Base-by-base conservation (phyloP, 2,797 vertebrate species). In the Acanthornis magna region DNA sequence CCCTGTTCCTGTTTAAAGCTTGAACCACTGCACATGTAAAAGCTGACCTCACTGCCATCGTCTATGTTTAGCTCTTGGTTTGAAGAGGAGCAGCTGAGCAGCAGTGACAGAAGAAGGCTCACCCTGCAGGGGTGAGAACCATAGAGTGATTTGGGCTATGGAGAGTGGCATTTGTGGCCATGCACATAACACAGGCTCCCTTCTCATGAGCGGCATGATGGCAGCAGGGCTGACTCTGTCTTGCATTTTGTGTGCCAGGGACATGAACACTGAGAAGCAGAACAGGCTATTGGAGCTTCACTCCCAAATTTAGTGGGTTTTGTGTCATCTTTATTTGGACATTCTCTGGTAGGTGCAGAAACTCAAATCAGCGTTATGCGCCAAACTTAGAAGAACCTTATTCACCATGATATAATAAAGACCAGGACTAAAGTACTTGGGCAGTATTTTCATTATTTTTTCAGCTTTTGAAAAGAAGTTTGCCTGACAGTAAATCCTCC, bases 121-220 rank as follows among this genome's bases (percentile, higher is more conserved):
- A 73, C 32, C 48, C 20, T 57, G 9, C 17, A 6, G n/a, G 51
- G 65, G 6, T 32, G 48, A 26, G 32, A 38, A 50, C 32, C 23
- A 12, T 16, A 2, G 36, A 34, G 54, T 62, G 22, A 13, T 67
- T 36, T 48, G 45, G 47, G 8, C 70, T 42, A 2, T 23, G 61
- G 22, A 51, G 62, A 42, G 18, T 2, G 71, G 61, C 27, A n/a
- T 47, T 77, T 54, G 29, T 62, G 61, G n/a, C 73, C 21, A 1
- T 38, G 29, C 23, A 66, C 25, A 3, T 30, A 38, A 50, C 26
- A 36, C 29, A 54, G 50, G 30, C 21, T 55, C 71, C 36, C 58
- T 50, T 45, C 43, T 74, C 7, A 1, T 0, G 0, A 29, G 12
- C 45, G 25, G 14, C 18, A 8, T 1, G 13, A 43, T 53, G 60